Percentiles rank a stretch among this genome's conserved stretches.
These are phyloP conservation scores for Nephrotoma guestfalica DNA, from an alignment of 2,888 invertebrate genomes.

Conservation along the genomic window DNA sequence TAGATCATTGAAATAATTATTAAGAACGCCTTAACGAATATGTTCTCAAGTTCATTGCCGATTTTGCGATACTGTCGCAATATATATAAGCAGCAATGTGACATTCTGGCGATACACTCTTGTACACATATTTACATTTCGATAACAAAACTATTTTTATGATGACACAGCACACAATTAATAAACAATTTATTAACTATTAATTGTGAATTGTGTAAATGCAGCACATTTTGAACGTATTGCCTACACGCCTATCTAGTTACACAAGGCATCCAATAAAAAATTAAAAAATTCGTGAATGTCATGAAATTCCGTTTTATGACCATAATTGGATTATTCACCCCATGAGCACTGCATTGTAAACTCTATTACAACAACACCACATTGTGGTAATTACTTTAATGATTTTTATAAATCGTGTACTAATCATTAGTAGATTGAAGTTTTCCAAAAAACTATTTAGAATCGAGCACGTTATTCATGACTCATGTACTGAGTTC, in stretches of 20 bases:
- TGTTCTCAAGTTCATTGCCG: background rate
- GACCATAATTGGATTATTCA: background rate
- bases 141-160: background rate
- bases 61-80: too few relatives aligned
- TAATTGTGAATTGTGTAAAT: background rate
- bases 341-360: background rate
- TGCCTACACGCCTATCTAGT: background rate
- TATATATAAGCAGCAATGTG: background rate
- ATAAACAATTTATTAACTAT: background rate
- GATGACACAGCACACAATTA: background rate
- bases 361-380: background rate
- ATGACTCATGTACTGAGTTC: too few relatives aligned
- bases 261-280: background rate
- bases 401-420: background rate
- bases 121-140: background rate
- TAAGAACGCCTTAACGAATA: background rate
- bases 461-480: too few relatives aligned
- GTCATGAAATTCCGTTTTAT: background rate
- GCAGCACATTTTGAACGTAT: background rate
- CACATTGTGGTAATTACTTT: background rate
- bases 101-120: background rate
- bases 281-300: background rate
- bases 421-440: background rate
- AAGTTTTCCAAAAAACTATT: background rate
- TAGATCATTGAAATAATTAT: background rate